Conservation (phyloP, 1,140 invertebrate genomes). For the Littorina saxatilis region DNA sequence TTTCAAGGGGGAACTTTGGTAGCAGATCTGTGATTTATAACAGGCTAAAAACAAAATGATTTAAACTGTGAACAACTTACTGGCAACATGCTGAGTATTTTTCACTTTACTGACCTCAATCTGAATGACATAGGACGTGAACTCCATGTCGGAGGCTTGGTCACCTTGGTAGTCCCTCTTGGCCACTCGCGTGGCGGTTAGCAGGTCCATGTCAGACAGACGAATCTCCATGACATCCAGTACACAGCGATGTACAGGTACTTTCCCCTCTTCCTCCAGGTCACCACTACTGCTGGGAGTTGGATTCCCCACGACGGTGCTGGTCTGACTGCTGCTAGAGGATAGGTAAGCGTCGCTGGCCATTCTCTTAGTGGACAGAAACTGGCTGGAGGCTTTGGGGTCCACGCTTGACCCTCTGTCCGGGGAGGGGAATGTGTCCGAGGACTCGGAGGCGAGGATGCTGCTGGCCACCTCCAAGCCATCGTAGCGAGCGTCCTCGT, state of each 20-base stretch:
- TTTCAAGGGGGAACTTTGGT: too few relatives aligned
- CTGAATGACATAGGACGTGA: conserved; percentile 64
- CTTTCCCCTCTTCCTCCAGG: conserved; percentile 10
- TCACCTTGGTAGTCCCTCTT: conserved; percentile 58
- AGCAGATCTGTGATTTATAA: too few relatives aligned
- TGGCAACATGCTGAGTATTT: too few relatives aligned
- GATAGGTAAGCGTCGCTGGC: conserved; percentile 37
- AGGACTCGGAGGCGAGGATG: conserved; percentile 41
- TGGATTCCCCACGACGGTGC: not conserved
- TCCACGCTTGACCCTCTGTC: conserved; percentile 59
- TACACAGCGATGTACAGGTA: conserved; percentile 75
- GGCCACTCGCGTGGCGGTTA: conserved; percentile 79
- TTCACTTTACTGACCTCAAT: conserved; percentile 69
- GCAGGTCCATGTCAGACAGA: conserved; percentile 89
- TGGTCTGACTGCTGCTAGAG: not conserved
- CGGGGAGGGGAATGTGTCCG: conserved; percentile 43
- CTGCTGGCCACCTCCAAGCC: conserved; percentile 30
- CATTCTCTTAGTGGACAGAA: not conserved
- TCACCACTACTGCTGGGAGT: not conserved
- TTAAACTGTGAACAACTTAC: too few relatives aligned
- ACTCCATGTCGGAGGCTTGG: conserved; percentile 62
- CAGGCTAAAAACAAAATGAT: too few relatives aligned
- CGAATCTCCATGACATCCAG: conserved; percentile 87
- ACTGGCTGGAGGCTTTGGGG: conserved; percentile 28
- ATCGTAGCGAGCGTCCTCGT: conserved; percentile 54